A percentile compares a stretch with the other conserved stretches of the same genome.
Conservation (phyloP, 1,140 invertebrate species). For the Panulirus ornatus region DNA sequence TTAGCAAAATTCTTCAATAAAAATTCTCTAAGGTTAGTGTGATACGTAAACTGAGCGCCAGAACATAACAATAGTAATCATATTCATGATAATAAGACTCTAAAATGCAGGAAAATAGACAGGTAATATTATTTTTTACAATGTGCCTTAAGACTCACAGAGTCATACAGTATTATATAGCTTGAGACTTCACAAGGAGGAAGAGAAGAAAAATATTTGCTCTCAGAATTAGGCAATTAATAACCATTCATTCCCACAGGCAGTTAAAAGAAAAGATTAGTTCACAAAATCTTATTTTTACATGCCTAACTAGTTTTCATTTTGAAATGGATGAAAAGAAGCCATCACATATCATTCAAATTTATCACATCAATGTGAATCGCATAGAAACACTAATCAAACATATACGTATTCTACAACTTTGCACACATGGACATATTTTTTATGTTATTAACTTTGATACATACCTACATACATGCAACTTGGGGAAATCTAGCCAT, state of each 20-base stretch:
- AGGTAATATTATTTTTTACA: constrained; percentile 56
- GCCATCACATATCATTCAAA: constrained; percentile 68
- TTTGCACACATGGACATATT: constrained; percentile 72
- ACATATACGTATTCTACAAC: constrained; percentile 67
- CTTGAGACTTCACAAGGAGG: constrained; percentile 66
- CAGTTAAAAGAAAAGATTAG: constrained; percentile 69
- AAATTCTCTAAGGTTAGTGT: constrained; percentile 43
- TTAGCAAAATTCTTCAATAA: constrained; percentile 20
- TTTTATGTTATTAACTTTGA: constrained; percentile 72
- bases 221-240: constrained; percentile 60
- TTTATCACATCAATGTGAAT: constrained; percentile 71
- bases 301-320: constrained; percentile 59
- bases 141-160: constrained; percentile 69
- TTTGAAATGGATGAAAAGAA: constrained; percentile 71
- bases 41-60: constrained; percentile 50
- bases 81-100: constrained; percentile 54
- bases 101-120: constrained; percentile 64
- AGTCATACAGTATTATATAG: constrained; percentile 68
- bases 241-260: constrained; percentile 62
- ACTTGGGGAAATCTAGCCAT: constrained; percentile 69
- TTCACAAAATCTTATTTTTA: constrained; percentile 67
- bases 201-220: constrained; percentile 72
- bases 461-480: constrained; percentile 72
- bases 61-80: constrained; percentile 55
- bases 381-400: constrained; percentile 70